These are phyloP conservation scores for Triplophysa siluroides DNA, from an alignment of 2,113 vertebrate genomes.

Conservation along the genomic window DNA sequence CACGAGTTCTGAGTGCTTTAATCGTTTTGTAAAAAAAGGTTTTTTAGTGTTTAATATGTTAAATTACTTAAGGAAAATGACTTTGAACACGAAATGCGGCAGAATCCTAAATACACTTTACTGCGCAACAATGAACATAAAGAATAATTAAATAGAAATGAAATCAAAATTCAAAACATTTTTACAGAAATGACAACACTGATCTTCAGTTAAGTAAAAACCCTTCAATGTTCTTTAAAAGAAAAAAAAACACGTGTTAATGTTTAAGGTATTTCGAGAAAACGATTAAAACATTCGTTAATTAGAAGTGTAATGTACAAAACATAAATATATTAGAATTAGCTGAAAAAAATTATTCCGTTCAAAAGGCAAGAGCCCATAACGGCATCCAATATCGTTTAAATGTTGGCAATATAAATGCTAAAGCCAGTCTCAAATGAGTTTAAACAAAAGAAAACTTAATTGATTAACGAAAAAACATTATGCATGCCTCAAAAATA, in stretches of 20 bases:
- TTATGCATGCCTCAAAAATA: neutral
- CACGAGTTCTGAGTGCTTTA: too few relatives aligned
- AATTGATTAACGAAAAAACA: constrained; percentile 7
- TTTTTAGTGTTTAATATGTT: too few relatives aligned
- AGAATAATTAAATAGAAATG: too few relatives aligned
- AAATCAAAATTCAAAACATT: neutral
- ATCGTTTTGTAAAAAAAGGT: neutral
- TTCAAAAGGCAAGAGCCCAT: neutral
- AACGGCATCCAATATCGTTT: neutral
- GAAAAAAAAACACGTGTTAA: neutral
- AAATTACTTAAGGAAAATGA: too few relatives aligned
- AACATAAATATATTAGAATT: too few relatives aligned
- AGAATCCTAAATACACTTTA: neutral
- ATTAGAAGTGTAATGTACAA: too few relatives aligned
- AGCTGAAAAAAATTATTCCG: too few relatives aligned
- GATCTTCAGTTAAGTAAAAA: neutral
- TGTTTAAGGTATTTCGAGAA: neutral
- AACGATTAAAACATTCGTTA: neutral
- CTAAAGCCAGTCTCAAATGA: neutral
- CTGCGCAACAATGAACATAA: neutral
- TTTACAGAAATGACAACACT: neutral
- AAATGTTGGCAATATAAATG: neutral
- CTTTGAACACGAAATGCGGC: neutral
- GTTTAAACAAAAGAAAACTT: neutral
- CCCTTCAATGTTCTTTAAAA: neutral